phyloP scores from a whole-genome alignment of 2,888 invertebrate species.

The Automeris io region DNA sequence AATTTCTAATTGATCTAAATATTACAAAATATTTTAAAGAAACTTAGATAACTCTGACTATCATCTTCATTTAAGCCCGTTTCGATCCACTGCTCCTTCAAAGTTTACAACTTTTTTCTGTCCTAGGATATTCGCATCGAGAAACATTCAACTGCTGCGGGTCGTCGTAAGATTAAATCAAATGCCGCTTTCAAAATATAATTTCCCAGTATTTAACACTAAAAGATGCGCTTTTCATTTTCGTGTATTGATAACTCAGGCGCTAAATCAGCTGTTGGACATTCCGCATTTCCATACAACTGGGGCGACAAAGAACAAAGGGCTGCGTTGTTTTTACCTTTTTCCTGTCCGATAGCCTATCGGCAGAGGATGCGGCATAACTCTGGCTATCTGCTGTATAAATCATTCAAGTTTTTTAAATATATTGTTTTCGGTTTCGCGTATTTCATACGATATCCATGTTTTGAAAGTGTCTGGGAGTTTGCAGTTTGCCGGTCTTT shows the following conservation, averaged over 20 bases:
- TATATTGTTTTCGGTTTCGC: slow-evolving; percentile 25
- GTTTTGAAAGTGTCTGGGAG: neutral
- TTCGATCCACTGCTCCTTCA: too few relatives aligned
- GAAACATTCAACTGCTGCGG: too few relatives aligned
- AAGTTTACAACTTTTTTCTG: too few relatives aligned
- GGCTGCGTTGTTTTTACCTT: slow-evolving; percentile 29
- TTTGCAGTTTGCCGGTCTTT: neutral
- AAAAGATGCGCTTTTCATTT: slow-evolving; percentile 26
- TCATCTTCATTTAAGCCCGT: too few relatives aligned
- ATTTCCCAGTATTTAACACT: slow-evolving; percentile 3
- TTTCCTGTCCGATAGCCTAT: slow-evolving; percentile 53
- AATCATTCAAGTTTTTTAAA: slow-evolving; percentile 44
- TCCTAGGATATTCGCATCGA: too few relatives aligned
- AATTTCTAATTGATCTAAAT: too few relatives aligned
- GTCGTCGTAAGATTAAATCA: too few relatives aligned
- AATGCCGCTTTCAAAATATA: slow-evolving; percentile 5
- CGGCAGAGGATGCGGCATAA: slow-evolving; percentile 47
- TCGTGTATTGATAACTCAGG: slow-evolving; percentile 52
- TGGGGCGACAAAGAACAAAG: slow-evolving; percentile 73
- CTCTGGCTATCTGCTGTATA: slow-evolving; percentile 49
- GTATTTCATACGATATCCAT: slow-evolving; percentile 17
- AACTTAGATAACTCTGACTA: too few relatives aligned
- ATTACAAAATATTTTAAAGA: too few relatives aligned
- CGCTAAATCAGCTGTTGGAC: slow-evolving; percentile 57
- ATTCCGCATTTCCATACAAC: slow-evolving; percentile 64